Evolutionary conservation across 1,140 invertebrate genomes (phyloP), one percentile per base, ranked within the genome.

Genomic region (Drosophila sturtevanti): DNA sequence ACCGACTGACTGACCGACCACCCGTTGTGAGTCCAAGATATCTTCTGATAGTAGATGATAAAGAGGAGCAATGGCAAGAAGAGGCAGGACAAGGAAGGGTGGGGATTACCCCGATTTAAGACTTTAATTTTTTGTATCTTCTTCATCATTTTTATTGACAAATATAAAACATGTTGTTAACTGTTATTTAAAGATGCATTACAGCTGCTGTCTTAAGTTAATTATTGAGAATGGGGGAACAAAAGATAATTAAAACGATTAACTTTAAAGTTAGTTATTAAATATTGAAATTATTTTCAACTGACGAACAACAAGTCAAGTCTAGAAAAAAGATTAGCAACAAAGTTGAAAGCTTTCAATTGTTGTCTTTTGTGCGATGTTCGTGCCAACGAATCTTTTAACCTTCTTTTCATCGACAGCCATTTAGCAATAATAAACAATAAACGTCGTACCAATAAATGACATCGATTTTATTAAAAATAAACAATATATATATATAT

Each of bases 361-460:
- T 24, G 22, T 24, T 24, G 22, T 24, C 22, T 24, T 3, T 24
- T 6, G 12, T n/a, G 1, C 37, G 5, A 68, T 55, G 38, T 62
- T 48, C 52, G 24, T 72, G 69, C 14, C 37, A 11, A 48, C n/a
- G 41, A 48, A 21, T 48, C n/a, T n/a, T n/a, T 48, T 21, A 48
- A 18, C 41, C 18, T 48, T 51, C 54, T 61, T 65, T 63, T 34
- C 52, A 59, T 48, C 22, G 59, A 69, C 65, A 73, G 63, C 61
- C 82, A 77, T 77, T 75, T 75, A 75, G 64, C 79, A 63, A 77
- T 55, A 77, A 71, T 86, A 77, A 86, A 81, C 67, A 80, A 86
- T 68, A 85, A 75, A 72, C 69, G 63, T 78, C 69, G 63, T 78
- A 74, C 56, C 77, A 81, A 86, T 85, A 85, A 86, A 68, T 74